Conservation (phyloP, 2,113 vertebrate genomes). For the Labrus mixtus region DNA sequence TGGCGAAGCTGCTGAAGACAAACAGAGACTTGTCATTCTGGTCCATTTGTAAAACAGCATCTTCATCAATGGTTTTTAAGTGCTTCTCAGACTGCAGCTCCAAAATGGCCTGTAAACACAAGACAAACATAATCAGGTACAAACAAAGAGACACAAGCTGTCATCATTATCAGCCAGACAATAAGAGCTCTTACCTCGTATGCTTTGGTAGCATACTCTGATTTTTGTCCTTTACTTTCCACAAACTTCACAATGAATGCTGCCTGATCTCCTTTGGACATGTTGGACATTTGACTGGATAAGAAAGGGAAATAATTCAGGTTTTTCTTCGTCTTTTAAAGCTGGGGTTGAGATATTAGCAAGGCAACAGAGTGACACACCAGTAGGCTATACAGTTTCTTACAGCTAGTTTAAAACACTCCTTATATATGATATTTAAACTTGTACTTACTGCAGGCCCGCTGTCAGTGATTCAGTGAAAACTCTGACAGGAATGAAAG, state of each 20-base stretch:
- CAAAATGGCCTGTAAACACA: constrained; percentile 88
- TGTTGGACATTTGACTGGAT: constrained; percentile 70
- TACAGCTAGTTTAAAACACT: too few species aligned
- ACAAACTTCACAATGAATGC: constrained; percentile 94
- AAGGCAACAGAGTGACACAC: not conserved
- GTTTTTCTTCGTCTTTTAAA: not conserved
- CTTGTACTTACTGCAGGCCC: constrained; percentile 14
- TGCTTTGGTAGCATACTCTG: constrained; percentile 87
- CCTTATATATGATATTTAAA: too few species aligned
- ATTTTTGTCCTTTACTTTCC: constrained; percentile 79
- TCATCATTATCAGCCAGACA: not conserved
- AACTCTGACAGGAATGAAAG: not conserved
- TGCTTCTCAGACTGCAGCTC: constrained; percentile 94
- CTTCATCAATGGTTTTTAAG: constrained; percentile 89
- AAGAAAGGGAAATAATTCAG: not conserved
- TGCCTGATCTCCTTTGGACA: constrained; percentile 85
- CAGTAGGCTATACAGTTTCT: too few species aligned
- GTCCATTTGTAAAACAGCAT: constrained; percentile 84
- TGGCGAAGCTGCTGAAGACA: constrained; percentile 92
- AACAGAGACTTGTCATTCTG: constrained; percentile 94
- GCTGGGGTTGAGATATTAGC: not conserved
- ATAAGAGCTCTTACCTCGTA: constrained; percentile 86
- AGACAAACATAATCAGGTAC: constrained; percentile 21
- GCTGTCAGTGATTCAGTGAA: not conserved
- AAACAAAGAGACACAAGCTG: constrained; percentile 1